Base-by-base conservation (phyloP, 2,797 vertebrate genomes). In the Cossypha niveicapilla region DNA sequence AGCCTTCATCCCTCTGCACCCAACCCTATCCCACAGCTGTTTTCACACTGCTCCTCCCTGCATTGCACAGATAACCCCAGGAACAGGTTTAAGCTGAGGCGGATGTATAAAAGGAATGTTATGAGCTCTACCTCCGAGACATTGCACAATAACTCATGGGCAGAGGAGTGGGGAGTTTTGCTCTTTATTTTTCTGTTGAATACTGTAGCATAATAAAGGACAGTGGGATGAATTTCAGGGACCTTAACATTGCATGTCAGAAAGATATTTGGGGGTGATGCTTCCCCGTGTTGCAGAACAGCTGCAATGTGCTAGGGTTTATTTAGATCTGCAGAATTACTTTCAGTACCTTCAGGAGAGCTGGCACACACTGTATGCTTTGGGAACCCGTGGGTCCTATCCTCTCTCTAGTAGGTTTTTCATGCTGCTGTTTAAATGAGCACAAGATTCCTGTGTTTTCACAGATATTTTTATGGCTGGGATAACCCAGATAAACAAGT, bases 201-300 rank as follows among this genome's bases (percentile, higher is more conserved):
- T 30, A 25, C 57, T 68, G 65, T 1, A 0, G 50, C 2, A 1
- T n/a, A 67, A 28, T 82, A 80, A 82, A 85, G 66, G 70, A 30
- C 70, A 48, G 80, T 0, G 0, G 19, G 67, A 56, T 67, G 53
- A 79, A 57, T 54, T 89, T 53, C 45, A 57, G 78, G 41, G 37
- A 25, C 56, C 0, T 0, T 73, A 62, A 47, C 1, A 0, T 41
- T 71, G 27, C 39, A 60, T 73, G 34, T 67, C 35, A 53, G 54
- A 44, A 86, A 37, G 63, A 62, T 66, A 18, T n/a, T 66, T 27
- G 5, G 8, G 27, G 25, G 4, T 35, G 24, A 60, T 78, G 47
- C 32, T 88, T 76, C 51, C 13, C n/a, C 66, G 2, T 3, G 1
- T 41, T 78, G 44, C 22, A 42, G 61, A 84, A 56, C 73, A 86